Conservation (phyloP, 1,140 invertebrate genomes). For the Drosophila prosaltans region DNA sequence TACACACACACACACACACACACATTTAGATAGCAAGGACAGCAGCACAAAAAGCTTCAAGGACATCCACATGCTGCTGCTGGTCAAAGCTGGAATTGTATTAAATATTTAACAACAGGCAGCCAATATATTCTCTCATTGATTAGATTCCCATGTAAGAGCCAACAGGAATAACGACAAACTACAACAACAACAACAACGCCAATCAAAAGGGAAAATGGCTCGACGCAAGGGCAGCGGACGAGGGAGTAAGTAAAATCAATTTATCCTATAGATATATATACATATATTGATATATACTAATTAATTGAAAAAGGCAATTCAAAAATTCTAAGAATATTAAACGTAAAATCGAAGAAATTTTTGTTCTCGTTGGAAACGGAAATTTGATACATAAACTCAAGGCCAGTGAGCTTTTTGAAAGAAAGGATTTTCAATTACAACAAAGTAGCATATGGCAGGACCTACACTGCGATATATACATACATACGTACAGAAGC, state of each 20-base stretch:
- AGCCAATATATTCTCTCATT: not conserved
- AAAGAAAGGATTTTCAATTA: constrained; percentile 15
- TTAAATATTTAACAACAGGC: constrained; percentile 5
- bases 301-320: constrained; percentile 2
- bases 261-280: not conserved
- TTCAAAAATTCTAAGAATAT: constrained; percentile 12
- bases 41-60: not conserved
- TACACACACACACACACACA: not conserved
- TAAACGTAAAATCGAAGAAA: no score
- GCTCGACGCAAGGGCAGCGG: constrained; percentile 73
- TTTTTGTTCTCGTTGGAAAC: not conserved
- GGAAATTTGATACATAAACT: constrained; percentile 41
- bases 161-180: constrained; percentile 10
- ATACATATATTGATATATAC: not conserved
- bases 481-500: not conserved
- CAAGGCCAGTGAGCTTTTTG: constrained; percentile 29
- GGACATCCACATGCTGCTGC: constrained; percentile 1
- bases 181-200: constrained; percentile 23
- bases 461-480: constrained; percentile 1
- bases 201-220: constrained; percentile 44
- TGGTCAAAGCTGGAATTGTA: constrained; percentile 1
- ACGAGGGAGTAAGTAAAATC: constrained; percentile 66
- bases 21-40: not conserved
- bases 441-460: constrained; percentile 19
- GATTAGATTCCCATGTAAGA: constrained; percentile 6